These are phyloP conservation scores for Sus scrofa DNA, from an alignment of 2,113 vertebrate species.

Conservation along the genomic window DNA sequence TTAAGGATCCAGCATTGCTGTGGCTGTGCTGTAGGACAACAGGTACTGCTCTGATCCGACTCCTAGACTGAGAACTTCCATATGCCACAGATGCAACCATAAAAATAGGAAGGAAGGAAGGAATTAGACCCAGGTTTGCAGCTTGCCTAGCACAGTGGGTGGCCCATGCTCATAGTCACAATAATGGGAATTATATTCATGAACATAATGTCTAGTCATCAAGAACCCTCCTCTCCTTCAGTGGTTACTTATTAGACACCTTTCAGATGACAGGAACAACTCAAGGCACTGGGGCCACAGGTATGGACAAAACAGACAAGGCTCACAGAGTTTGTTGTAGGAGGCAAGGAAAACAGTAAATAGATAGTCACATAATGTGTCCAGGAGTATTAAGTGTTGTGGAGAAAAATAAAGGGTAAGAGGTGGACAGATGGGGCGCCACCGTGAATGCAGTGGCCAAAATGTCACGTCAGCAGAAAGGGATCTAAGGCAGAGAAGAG, in stretches of 20 bases:
- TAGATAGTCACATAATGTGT: not conserved
- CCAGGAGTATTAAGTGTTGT: not conserved
- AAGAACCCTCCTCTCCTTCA: not conserved
- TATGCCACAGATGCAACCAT: too few relatives aligned
- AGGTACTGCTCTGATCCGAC: too few relatives aligned
- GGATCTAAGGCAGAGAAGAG: not conserved
- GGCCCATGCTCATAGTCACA: accelerated
- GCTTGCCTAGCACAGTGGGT: not conserved
- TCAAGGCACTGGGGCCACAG: not conserved
- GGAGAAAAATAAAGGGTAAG: not conserved
- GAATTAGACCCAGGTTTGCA: not conserved
- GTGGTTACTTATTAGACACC: not conserved
- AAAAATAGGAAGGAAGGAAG: not conserved
- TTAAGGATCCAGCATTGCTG: too few relatives aligned
- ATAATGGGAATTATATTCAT: not conserved
- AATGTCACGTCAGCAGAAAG: not conserved
- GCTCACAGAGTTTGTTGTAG: not conserved
- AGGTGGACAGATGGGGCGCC: not conserved
- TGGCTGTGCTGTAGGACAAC: too few relatives aligned
- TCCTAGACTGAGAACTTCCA: too few relatives aligned
- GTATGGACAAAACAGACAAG: not conserved
- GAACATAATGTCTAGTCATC: too few relatives aligned
- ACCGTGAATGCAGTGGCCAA: not conserved
- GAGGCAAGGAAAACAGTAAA: not conserved
- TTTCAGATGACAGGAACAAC: not conserved